phyloP scores from a whole-genome alignment of 2,797 vertebrate species.

The Cuculus canorus region DNA sequence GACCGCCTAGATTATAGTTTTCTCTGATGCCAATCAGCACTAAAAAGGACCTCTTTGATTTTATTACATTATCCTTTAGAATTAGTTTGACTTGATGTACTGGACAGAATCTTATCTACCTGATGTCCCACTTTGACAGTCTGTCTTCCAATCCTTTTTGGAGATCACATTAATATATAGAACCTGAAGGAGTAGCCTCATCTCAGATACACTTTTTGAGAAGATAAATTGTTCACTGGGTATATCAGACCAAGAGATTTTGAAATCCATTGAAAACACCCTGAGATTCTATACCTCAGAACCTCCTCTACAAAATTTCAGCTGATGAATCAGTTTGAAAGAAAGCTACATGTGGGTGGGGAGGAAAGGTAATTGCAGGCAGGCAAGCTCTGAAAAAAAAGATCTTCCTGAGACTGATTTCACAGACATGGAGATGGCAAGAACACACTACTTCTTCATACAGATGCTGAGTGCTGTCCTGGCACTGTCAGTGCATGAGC shows the following conservation, averaged over 20 bases:
- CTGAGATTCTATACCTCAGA: not conserved
- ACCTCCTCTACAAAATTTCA: not conserved
- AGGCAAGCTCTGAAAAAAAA: not conserved
- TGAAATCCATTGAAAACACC: not conserved
- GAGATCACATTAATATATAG: not conserved
- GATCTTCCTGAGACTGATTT: not conserved
- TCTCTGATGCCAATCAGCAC: not conserved
- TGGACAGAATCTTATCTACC: not conserved
- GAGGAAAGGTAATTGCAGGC: not conserved
- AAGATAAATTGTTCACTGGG: not conserved
- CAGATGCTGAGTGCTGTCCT: not conserved
- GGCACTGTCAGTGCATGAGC: rapidly evolving
- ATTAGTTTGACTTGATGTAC: not conserved
- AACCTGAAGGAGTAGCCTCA: not conserved
- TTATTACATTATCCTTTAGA: not conserved
- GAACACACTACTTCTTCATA: not conserved
- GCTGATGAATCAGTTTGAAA: not conserved
- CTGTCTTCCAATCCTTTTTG: not conserved
- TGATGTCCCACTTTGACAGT: not conserved
- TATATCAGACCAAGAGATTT: not conserved
- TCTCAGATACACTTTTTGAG: not conserved
- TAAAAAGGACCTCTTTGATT: not conserved
- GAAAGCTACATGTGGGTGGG: not conserved
- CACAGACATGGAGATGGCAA: not conserved
- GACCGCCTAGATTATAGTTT: not conserved